Evolutionary conservation across 2,113 vertebrate species (phyloP).

Genomic region (Rhinogobius similis): DNA sequence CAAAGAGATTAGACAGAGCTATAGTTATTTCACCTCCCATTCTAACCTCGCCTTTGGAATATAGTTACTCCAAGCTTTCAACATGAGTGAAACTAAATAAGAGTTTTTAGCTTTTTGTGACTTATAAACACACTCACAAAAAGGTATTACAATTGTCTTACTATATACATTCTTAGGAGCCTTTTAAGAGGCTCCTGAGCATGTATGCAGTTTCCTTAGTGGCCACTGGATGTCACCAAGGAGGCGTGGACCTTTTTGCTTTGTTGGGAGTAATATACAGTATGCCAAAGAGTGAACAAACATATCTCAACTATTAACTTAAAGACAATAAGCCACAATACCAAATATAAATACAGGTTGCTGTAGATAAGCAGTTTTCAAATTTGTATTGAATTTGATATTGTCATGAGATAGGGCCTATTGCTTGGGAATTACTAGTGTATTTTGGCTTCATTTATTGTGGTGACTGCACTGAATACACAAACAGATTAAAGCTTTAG

Average conservation of each 20-base stretch:
- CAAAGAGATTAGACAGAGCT: conserved; percentile 38
- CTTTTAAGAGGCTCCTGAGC: neutral
- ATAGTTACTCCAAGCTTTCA: conserved; percentile 7
- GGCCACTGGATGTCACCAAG: conserved; percentile 69
- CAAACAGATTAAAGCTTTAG: conserved; percentile 8
- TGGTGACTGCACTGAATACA: neutral
- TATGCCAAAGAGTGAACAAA: neutral
- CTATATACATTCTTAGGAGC: neutral
- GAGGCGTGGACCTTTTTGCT: conserved; percentile 31
- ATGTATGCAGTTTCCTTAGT: conserved; percentile 32
- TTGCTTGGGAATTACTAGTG: neutral
- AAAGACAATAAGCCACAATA: neutral
- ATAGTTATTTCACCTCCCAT: conserved; percentile 32
- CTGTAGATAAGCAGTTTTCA: neutral
- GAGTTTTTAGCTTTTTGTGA: neutral
- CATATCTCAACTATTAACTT: neutral
- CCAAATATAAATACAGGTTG: too few species aligned
- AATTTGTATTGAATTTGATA: neutral
- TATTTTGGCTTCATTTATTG: conserved; percentile 1
- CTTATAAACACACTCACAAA: too few species aligned
- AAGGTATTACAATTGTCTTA: neutral
- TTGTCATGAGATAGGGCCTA: neutral
- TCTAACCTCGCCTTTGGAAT: neutral
- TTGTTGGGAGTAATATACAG: neutral
- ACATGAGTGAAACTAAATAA: neutral